Conservation (phyloP, 2,113 vertebrate genomes). For the Rallus limicola region DNA sequence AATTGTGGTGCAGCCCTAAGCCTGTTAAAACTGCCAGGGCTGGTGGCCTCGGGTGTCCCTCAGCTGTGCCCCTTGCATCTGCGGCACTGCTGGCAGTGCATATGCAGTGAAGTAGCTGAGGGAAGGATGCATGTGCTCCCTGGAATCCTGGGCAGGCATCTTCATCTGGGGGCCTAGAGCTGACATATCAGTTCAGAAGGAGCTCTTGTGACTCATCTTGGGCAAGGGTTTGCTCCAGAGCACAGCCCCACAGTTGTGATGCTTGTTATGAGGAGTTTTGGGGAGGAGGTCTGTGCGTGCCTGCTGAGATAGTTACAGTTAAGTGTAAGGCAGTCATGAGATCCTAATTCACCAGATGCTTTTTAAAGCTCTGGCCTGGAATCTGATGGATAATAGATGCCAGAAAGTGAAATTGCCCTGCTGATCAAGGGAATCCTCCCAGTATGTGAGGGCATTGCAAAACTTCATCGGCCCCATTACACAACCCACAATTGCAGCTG, state of each 20-base stretch:
- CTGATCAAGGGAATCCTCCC: slow-evolving; percentile 18
- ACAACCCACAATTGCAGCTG: slow-evolving; percentile 20
- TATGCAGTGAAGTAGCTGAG: neutral
- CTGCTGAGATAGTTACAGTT: neutral
- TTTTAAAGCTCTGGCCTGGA: slow-evolving; percentile 46
- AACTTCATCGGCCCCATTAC: slow-evolving; percentile 35
- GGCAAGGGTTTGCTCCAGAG: neutral
- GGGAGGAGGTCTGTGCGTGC: neutral
- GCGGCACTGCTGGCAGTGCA: neutral
- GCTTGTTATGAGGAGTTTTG: neutral
- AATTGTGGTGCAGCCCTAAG: neutral
- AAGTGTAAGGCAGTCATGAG: neutral
- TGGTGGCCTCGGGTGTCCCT: neutral
- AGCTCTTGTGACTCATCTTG: neutral
- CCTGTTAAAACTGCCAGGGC: neutral
- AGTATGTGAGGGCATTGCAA: neutral
- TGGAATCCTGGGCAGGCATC: neutral
- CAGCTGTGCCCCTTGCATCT: neutral
- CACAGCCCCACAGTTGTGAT: neutral
- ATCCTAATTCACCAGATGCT: neutral
- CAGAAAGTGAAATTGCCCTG: slow-evolving; percentile 59
- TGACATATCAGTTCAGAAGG: neutral
- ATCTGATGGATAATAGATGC: slow-evolving; percentile 1
- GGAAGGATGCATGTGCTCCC: neutral
- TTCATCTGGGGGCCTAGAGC: neutral